Evolutionary conservation across 2,888 invertebrate species (phyloP).

Genomic region (Drosophila monieri): DNA sequence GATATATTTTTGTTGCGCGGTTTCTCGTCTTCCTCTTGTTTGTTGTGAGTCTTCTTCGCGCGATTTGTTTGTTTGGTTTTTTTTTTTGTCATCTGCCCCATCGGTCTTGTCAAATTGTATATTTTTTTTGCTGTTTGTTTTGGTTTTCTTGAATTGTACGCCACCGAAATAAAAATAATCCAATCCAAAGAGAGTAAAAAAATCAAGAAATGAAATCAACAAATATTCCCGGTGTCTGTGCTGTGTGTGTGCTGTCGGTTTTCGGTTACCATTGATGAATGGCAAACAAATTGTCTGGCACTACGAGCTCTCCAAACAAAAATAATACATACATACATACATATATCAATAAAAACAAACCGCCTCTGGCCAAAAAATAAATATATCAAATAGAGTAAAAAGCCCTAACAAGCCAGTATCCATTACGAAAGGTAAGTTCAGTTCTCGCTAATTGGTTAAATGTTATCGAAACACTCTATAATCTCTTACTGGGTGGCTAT

Average conservation of each 20-base stretch:
- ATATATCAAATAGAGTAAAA: neutral
- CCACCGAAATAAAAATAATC: neutral
- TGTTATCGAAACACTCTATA: constrained; percentile 11
- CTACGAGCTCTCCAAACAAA: neutral
- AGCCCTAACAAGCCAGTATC: neutral
- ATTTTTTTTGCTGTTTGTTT: constrained; percentile 21
- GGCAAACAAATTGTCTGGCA: constrained; percentile 20
- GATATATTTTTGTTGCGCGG: constrained; percentile 6
- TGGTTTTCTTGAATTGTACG: constrained; percentile 17
- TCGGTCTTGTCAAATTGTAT: neutral
- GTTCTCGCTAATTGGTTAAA: constrained; percentile 16
- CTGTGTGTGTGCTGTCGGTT: constrained; percentile 16
- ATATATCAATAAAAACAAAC: neutral
- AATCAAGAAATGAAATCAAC: constrained; percentile 21
- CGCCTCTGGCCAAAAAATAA: constrained; percentile 12
- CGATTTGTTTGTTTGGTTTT: neutral
- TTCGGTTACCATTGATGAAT: constrained; percentile 27
- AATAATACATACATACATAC: neutral
- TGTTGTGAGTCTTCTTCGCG: constrained; percentile 41
- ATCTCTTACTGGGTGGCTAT: neutral
- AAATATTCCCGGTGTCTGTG: constrained; percentile 15
- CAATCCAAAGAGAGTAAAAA: neutral
- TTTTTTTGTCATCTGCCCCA: neutral
- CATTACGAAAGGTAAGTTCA: constrained; percentile 21
- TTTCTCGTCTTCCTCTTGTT: constrained; percentile 23